phyloP scores from a whole-genome alignment of 2,888 invertebrate genomes.

The Mycogona germanica region DNA sequence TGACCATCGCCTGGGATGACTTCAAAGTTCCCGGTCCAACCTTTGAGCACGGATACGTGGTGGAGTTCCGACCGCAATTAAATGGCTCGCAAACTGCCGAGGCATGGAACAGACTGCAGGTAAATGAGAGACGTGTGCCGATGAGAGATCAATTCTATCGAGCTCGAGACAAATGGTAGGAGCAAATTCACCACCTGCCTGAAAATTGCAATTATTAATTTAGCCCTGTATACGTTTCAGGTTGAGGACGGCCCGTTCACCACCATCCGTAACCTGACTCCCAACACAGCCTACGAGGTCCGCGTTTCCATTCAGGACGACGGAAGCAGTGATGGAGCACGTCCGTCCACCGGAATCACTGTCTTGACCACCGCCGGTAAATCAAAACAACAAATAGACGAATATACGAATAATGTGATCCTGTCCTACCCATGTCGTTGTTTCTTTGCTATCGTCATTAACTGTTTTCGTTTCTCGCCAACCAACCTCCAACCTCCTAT shows the following conservation, averaged over 20 bases:
- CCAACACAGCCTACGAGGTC: constrained; percentile 22
- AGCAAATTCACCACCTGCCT: too few species aligned
- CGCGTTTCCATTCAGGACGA: constrained; percentile 28
- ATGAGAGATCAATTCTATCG: background rate
- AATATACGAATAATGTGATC: too few species aligned
- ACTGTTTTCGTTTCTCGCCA: too few species aligned
- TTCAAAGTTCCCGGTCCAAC: constrained; percentile 26
- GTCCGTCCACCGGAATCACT: constrained; percentile 27
- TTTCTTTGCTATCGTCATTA: too few species aligned
- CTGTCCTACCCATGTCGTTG: too few species aligned
- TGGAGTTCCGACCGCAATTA: constrained; percentile 25
- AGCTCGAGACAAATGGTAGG: too few species aligned
- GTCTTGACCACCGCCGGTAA: constrained; percentile 27
- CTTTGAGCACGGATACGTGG: constrained; percentile 27
- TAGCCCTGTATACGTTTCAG: constrained; percentile 15
- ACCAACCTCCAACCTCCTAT: background rate
- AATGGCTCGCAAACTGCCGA: background rate
- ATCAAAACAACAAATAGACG: background rate
- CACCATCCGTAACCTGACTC: constrained; percentile 17
- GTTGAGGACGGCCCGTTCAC: constrained; percentile 23
- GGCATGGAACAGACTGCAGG: constrained; percentile 12
- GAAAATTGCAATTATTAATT: too few species aligned
- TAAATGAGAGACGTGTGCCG: background rate
- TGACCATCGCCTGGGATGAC: constrained; percentile 31
- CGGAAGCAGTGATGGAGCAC: constrained; percentile 21